Evolutionary conservation across 2,113 vertebrate species (phyloP).

Genomic region (Rhagologus leucostigma): DNA sequence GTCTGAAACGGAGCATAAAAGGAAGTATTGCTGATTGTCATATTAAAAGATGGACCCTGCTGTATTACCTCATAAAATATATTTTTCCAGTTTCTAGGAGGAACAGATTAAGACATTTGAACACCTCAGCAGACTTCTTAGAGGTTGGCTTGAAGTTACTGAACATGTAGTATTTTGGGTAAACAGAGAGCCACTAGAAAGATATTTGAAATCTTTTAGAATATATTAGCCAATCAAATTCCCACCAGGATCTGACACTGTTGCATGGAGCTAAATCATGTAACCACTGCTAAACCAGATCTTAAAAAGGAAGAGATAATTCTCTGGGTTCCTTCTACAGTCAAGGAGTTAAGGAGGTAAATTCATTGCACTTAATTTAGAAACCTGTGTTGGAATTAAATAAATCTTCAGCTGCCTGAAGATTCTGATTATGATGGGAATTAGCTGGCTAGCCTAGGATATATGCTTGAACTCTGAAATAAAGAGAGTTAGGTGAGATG

Average conservation of each 20-base stretch:
- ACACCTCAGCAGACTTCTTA: constrained; percentile 24
- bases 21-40: neutral
- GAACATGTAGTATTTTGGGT: neutral
- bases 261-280: neutral
- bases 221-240: neutral
- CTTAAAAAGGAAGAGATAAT: neutral
- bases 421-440: neutral
- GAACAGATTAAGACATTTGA: constrained; percentile 30
- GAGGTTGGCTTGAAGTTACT: neutral
- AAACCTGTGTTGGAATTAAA: neutral
- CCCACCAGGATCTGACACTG: neutral
- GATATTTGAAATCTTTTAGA: constrained; percentile 21
- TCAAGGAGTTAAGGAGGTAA: neutral
- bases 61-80: neutral
- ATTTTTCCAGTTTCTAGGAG: neutral
- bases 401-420: neutral
- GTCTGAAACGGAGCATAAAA: neutral
- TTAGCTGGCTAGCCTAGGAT: neutral
- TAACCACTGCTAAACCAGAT: neutral
- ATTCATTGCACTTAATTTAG: neutral
- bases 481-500: neutral
- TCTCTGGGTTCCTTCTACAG: neutral
- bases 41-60: neutral
- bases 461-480: neutral
- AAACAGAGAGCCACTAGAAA: constrained; percentile 23